A percentile compares a stretch with the other conserved stretches of the same genome.
Conservation (phyloP, 2,888 invertebrate genomes). For the Halocaridina rubra region DNA sequence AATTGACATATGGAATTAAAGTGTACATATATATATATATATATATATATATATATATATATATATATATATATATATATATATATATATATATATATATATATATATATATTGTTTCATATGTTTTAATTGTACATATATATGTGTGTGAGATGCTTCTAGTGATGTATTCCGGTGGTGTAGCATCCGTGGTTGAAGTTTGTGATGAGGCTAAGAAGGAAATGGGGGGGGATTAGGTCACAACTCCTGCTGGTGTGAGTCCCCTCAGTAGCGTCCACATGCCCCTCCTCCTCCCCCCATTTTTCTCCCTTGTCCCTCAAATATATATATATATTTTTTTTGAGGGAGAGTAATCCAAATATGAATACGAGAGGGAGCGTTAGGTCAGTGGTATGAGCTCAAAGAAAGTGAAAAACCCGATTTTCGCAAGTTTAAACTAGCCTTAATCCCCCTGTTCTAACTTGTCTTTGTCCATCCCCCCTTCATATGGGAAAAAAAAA, state of each 20-base stretch:
- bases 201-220: neutral
- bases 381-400: too few species aligned
- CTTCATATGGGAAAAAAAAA: too few species aligned
- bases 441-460: neutral
- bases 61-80: constrained; percentile 1
- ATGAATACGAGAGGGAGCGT: too few species aligned
- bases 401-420: too few species aligned
- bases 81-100: constrained; percentile 11
- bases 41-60: neutral
- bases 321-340: too few species aligned
- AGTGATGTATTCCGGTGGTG: neutral
- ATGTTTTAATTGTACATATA: neutral
- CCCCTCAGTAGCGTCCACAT: neutral
- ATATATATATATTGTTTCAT: neutral
- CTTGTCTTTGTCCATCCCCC: neutral
- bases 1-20: too few species aligned
- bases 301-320: too few species aligned
- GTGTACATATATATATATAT: neutral
- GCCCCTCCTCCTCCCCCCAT: neutral
- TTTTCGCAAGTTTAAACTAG: too few species aligned
- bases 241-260: neutral
- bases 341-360: too few species aligned
- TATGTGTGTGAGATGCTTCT: neutral
- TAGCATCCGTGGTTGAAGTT: neutral
- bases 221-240: neutral